Evolutionary conservation across 2,797 vertebrate species (phyloP).

Genomic region (Tympanoctomys barrerae): DNA sequence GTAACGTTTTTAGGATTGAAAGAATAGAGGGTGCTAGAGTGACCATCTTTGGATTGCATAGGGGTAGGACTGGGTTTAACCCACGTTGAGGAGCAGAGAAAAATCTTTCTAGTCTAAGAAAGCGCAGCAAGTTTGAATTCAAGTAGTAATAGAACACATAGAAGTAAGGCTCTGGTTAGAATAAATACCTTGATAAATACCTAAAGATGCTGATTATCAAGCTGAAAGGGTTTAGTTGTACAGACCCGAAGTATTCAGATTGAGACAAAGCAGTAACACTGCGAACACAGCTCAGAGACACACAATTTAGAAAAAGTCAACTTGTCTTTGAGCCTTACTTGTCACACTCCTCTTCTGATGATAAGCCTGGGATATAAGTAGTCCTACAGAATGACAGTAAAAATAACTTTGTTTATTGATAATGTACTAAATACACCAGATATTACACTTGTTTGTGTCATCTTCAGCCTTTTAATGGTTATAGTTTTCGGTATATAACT

Average conservation of each 20-base stretch:
- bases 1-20: constrained; percentile 45
- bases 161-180: not conserved
- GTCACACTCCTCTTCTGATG: not conserved
- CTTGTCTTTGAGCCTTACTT: not conserved
- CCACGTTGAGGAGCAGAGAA: not conserved
- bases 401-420: constrained; percentile 41
- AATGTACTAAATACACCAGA: not conserved
- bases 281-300: not conserved
- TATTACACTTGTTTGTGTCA: not conserved
- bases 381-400: constrained; percentile 36
- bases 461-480: not conserved
- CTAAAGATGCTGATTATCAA: constrained; percentile 44
- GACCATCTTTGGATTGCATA: not conserved
- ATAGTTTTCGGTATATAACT: not conserved
- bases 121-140: constrained; percentile 31
- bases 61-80: not conserved
- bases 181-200: constrained; percentile 36
- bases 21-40: constrained; percentile 46
- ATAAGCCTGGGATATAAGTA: not conserved
- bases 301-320: not conserved
- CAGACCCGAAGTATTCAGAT: not conserved
- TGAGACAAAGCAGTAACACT: not conserved
- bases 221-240: not conserved
- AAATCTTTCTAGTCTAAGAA: constrained; percentile 8
- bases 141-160: constrained; percentile 15